Evolutionary conservation across 1,140 invertebrate species (phyloP).

Genomic region (Araneus ventricosus): DNA sequence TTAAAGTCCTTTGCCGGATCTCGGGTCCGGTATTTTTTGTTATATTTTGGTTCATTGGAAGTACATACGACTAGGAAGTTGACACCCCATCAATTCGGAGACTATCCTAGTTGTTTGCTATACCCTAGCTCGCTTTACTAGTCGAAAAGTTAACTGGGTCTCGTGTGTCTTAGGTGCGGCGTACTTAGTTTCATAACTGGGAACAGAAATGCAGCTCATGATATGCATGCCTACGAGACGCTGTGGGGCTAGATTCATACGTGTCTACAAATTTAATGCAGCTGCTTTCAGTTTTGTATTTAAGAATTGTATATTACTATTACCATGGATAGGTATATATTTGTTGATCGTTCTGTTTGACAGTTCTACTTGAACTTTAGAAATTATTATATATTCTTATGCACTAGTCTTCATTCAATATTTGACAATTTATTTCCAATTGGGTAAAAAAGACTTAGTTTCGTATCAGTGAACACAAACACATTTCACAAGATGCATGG

Average conservation of each 20-base stretch:
- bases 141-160: constrained; percentile 43
- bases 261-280: not conserved
- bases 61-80: constrained; percentile 50
- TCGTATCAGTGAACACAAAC: no score
- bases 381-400: no score
- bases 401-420: no score
- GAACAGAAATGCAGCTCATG: not conserved
- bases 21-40: constrained; percentile 58
- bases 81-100: constrained; percentile 56
- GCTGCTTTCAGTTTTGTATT: not conserved
- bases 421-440: no score
- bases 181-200: not conserved
- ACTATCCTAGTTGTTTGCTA: constrained; percentile 57
- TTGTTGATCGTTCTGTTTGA: no score
- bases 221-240: constrained; percentile 12
- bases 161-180: constrained; percentile 27
- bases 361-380: no score
- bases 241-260: not conserved
- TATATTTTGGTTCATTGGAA: constrained; percentile 61
- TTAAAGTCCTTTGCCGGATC: constrained; percentile 71
- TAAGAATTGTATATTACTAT: not conserved
- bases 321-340: no score
- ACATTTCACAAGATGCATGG: no score
- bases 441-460: no score
- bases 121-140: not conserved